Percentiles rank a stretch among this genome's conserved stretches.
These are phyloP conservation scores for Heliconius hortense DNA, from an alignment of 2,888 invertebrate genomes.

Conservation along the genomic window DNA sequence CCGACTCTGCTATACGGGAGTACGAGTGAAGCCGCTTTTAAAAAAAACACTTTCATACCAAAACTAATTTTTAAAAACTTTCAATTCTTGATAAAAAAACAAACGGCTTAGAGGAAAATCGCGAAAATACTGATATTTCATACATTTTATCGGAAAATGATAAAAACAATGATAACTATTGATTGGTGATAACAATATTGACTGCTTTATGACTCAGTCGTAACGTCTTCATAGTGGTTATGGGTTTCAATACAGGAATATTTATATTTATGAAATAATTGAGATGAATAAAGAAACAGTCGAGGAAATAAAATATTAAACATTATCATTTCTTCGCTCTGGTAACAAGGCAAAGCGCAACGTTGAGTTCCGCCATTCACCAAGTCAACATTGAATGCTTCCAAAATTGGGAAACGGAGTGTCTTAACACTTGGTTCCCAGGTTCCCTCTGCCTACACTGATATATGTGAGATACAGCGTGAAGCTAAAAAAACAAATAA, in stretches of 20 bases:
- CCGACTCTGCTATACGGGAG: no score
- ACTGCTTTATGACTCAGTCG: constrained; percentile 18
- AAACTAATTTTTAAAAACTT: neutral
- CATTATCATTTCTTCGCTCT: neutral
- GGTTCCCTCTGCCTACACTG: neutral
- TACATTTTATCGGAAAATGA: constrained; percentile 34
- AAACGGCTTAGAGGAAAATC: neutral
- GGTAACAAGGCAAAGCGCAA: neutral
- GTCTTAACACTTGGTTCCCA: no score
- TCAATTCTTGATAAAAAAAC: neutral
- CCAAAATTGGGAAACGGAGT: no score
- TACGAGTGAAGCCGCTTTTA: no score
- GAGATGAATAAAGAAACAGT: no score
- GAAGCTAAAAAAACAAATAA: neutral
- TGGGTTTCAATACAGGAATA: neutral
- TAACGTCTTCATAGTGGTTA: neutral
- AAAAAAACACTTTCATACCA: neutral
- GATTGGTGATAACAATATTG: constrained; percentile 38
- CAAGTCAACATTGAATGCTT: no score
- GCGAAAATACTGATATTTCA: constrained; percentile 12
- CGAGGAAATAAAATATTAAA: neutral
- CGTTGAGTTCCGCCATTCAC: neutral
- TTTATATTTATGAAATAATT: no score
- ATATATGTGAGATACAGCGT: no score
- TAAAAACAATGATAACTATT: constrained; percentile 41